Evolutionary conservation across 35 echinoderm and acorn worm genomes (phyloP), one percentile per base, ranked within the genome.

Genomic region (Eucidaris tribuloides): DNA sequence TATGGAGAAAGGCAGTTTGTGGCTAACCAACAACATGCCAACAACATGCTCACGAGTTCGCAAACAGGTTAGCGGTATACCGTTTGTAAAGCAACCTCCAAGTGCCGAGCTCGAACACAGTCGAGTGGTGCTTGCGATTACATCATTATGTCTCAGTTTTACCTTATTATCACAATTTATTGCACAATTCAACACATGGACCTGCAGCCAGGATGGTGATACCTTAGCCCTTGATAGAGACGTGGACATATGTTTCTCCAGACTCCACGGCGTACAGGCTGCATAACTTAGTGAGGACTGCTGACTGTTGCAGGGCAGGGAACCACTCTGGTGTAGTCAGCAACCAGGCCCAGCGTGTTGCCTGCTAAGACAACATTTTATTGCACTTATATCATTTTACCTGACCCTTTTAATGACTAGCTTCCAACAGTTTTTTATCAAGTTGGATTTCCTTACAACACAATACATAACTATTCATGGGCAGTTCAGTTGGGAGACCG

Each of bases 341-440:
- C 86, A 18, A 91, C 86, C 50, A 31, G 45, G n/a, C 87, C 41
- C 1, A 96, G 77, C 20, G 76, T 62, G 3, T 83, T 79, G 52
- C 85, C 83, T 83, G 90, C 83, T 0, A 45, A 90, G n/a, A n/a
- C n/a, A n/a, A n/a, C n/a, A n/a, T n/a, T n/a, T 55, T 58, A 72
- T 5, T 31, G n/a, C 49, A 13, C 9, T 11, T 9, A 13, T n/a
- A 54, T 11, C 9, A 13, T 11, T n/a, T n/a, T 11, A n/a, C 9
- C n/a, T 54, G n/a, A 9, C n/a, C 9, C 9, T 11, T 54, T 11
- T 11, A 54, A 54, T n/a, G 9, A 54, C n/a, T 54, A 9, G 9
- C 9, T n/a, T n/a, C n/a, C 9, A 54, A 54, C n/a, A 9, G 9
- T 11, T 54, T 54, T 9, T 54, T 13, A 13, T 13, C 9, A n/a